Evolutionary conservation across 2,797 vertebrate genomes (phyloP).

Genomic region (Phataginus tricuspis): DNA sequence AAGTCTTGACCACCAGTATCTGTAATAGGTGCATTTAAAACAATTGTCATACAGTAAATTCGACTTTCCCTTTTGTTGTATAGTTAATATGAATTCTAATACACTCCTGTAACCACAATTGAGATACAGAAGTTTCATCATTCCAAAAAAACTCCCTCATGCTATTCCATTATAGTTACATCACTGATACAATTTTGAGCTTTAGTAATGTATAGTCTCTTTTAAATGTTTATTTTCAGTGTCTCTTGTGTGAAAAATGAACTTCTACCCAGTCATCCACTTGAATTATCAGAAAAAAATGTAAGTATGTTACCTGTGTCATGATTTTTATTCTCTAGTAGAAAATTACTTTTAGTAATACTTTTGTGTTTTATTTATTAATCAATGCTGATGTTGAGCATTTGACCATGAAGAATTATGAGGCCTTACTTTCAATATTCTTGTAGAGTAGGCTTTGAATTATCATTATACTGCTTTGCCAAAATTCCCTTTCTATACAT

Average conservation of each 20-base stretch:
- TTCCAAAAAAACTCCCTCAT: background rate
- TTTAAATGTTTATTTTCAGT: conserved; percentile 83
- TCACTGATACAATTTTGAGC: background rate
- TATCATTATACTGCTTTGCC: background rate
- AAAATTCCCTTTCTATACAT: background rate
- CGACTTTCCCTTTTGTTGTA: background rate
- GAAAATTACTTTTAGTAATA: conserved; percentile 2
- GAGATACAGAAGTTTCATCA: background rate
- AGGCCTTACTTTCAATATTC: background rate
- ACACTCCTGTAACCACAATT: background rate
- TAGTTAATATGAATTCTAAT: background rate
- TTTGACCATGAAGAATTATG: background rate
- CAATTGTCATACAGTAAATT: background rate
- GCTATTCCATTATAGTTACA: background rate
- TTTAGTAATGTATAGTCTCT: background rate
- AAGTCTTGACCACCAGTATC: background rate
- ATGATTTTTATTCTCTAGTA: conserved; percentile 8
- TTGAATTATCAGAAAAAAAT: conserved; percentile 96
- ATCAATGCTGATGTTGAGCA: conserved; percentile 5
- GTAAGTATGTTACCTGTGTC: conserved; percentile 87
- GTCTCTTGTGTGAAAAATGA: conserved; percentile 96
- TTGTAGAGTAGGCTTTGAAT: background rate
- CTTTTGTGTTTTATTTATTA: conserved; percentile 9
- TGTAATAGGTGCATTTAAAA: background rate
- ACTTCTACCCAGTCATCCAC: conserved; percentile 93